Base-by-base conservation (phyloP, 2,888 invertebrate genomes). In the Julus scandinavius region DNA sequence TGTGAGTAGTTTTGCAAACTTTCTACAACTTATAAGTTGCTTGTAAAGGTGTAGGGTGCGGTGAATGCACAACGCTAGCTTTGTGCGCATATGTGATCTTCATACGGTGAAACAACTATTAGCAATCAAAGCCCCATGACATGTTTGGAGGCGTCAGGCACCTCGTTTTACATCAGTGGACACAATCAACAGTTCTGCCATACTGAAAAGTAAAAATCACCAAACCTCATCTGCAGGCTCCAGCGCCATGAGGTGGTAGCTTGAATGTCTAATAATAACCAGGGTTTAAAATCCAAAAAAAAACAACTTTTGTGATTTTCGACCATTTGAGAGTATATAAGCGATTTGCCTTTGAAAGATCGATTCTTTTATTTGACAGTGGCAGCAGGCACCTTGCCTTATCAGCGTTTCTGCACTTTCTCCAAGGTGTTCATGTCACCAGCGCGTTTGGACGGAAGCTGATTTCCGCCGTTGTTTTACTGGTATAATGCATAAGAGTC, bases 401-500 rank as follows among this genome's bases (percentile, higher is more conserved):
- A 63, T 63, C 58, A 17, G 58, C 58, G n/a, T 63, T 63, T 17
- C 58, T n/a, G n/a, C 58, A 63, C n/a, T n/a, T 63, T n/a, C 58
- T 17, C n/a, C n/a, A n/a, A 38, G 45, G 45, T 84, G 84, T 84
- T 38, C 40, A 83, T 83, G 83, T 11, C 6, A 17, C 13, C 45
- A 38, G 40, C 84, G n/a, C 40, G 6, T 29, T 84, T 40, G 45
- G 40, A 84, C 45, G 17, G 17, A 84, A 38, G 29, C 38, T 41
- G 40, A 38, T 45, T 40, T 84, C n/a, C n/a, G n/a, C n/a, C n/a
- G 84, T 17, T n/a, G n/a, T 63, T 63, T 63, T 17, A 5, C 54
- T 54, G 54, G 54, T 9, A 15, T 15, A 15, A 54, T 15, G 54
- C 58, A 63, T 63, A 63, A 63, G 58, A 63, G 58, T 63, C 58